Conservation (phyloP, 2,888 invertebrate genomes). For the Acanthosepion esculentum region DNA sequence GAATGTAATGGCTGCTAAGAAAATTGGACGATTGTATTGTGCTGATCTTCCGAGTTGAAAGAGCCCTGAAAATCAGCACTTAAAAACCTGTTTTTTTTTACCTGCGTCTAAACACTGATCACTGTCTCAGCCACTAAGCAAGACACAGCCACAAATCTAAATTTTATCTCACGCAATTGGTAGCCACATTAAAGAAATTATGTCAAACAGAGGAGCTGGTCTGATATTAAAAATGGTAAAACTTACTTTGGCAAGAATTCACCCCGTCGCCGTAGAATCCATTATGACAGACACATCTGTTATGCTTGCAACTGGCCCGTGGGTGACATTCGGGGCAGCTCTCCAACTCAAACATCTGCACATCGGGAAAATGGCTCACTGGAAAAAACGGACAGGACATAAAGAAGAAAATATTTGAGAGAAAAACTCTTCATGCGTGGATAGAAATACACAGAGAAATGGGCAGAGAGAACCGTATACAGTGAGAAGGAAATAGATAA, state of each 20-base stretch:
- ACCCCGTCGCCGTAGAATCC: conserved; percentile 54
- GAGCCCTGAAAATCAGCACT: too few species aligned
- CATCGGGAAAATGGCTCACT: background rate
- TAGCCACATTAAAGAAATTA: too few species aligned
- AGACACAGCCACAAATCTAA: too few species aligned
- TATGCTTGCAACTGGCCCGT: conserved; percentile 50
- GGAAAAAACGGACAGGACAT: background rate
- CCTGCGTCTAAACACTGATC: background rate
- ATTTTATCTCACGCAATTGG: too few species aligned
- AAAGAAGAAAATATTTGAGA: background rate
- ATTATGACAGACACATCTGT: conserved; percentile 50
- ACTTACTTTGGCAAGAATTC: conserved; percentile 49
- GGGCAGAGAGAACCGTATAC: background rate
- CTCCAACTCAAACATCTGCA: background rate
- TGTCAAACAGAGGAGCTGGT: background rate
- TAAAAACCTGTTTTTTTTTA: too few species aligned
- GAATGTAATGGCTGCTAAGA: too few species aligned
- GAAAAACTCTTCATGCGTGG: background rate
- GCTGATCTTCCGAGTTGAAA: too few species aligned
- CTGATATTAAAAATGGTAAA: background rate
- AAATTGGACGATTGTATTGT: too few species aligned
- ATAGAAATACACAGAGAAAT: background rate
- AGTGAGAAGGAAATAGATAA: background rate
- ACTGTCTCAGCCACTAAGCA: background rate
- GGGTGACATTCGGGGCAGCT: conserved; percentile 41